Evolutionary conservation across 2,797 vertebrate genomes (phyloP).

Genomic region (Sitta carolinensis): DNA sequence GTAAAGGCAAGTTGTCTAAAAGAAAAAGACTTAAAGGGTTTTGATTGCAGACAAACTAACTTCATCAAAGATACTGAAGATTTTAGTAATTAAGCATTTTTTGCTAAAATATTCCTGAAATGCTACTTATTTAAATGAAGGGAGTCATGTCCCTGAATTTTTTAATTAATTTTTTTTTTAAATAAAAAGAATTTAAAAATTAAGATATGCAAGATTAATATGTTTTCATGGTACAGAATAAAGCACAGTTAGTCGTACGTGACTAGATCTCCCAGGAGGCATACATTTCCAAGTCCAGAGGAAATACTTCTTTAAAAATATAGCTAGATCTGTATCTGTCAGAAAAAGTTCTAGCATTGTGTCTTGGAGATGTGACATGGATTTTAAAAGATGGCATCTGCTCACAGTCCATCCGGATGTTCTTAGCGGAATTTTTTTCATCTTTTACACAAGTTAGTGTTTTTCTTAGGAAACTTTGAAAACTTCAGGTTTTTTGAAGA

Average conservation of each 20-base stretch:
- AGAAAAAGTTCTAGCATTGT: not conserved
- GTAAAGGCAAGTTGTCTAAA: not conserved
- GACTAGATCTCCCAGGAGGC: not conserved
- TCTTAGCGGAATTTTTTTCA: not conserved
- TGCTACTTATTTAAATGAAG: not conserved
- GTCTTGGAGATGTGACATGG: not conserved
- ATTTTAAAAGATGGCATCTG: not conserved
- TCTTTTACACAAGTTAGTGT: not conserved
- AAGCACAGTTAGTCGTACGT: not conserved
- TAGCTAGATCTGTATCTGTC: not conserved
- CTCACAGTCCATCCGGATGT: not conserved
- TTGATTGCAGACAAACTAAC: not conserved
- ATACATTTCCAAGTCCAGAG: not conserved
- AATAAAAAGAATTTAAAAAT: not conserved
- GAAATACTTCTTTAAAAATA: not conserved
- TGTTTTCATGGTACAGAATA: not conserved
- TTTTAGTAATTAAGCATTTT: not conserved
- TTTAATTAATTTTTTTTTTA: too few relatives aligned
- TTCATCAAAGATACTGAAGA: not conserved
- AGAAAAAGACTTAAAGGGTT: not conserved
- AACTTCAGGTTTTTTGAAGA: not conserved
- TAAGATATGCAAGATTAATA: not conserved
- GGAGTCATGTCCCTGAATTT: not conserved
- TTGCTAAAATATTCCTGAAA: not conserved
- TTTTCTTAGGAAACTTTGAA: not conserved